Base-by-base conservation (phyloP, 2,888 invertebrate species). In the Thecocarcelia acutangulata region DNA sequence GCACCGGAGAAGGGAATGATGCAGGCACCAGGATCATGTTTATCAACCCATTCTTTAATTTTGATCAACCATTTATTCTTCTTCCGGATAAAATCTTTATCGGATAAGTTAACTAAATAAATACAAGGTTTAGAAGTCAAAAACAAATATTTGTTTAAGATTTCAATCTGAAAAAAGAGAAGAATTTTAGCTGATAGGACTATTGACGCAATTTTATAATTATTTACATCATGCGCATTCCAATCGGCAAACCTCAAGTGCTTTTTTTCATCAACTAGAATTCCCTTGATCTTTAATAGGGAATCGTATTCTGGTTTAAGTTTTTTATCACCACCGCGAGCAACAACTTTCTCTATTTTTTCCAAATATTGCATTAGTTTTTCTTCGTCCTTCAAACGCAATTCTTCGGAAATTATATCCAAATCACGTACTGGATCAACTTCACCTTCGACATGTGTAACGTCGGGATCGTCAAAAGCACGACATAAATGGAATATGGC, bases 1-100 rank as follows among this genome's bases (percentile, higher is more conserved):
- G 93, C 94, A 0, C 98, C 99, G 17, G 98, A 98, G 92, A 99
- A 99, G 0, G 99, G 99, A 84, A 99, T 98, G 48, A 99, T 94
- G 2, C 94, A 92, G 0, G 98, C 95, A 2, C 98, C 98, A 0
- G 98, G 96, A 90, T 99, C 99, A 89, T 98, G 95, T 89, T 96
- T 96, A 91, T 99, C 98, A 85, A 99, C 96, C 98, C 98, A 99
- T 90, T 98, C 98, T 91, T 99, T 99, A 87, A 99, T 96, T 92
- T 98, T 98, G 61, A 91, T 93, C 91, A 92, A 96, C 98, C 98
- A 98, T 92, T 98, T 99, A 90, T 98, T 99, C 92, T 98, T 99
- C 93, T 98, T 99, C 87, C 98, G 94, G 87, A 97, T 97, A 91
- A 97, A 99, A 91, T 99, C 99, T 91, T 97, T 98, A 91, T 99